Evolutionary conservation across 1,140 invertebrate species (phyloP).

Genomic region (Gryllus bimaculatus): DNA sequence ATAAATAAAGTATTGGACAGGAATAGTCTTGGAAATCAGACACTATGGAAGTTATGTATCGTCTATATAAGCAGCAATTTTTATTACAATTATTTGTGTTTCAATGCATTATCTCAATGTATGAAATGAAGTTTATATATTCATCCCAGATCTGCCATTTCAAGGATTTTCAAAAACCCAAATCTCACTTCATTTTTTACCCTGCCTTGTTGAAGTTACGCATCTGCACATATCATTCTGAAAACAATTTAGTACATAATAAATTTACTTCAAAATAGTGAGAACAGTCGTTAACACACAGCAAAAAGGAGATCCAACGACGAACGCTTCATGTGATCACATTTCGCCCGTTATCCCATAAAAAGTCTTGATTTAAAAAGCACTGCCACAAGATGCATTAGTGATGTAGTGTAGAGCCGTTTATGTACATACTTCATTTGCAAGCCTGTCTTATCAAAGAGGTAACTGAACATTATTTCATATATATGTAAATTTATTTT

Average conservation of each 20-base stretch:
- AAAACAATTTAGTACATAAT: neutral
- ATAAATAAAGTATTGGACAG: too few species aligned
- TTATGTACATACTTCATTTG: neutral
- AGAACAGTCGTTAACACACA: neutral
- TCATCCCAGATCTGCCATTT: too few species aligned
- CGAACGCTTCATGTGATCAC: neutral
- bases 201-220: neutral
- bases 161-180: too few species aligned
- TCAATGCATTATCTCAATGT: too few species aligned
- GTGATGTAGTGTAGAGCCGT: neutral
- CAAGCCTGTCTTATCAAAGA: neutral
- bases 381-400: neutral
- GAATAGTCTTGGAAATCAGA: too few species aligned
- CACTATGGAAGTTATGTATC: too few species aligned
- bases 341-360: neutral
- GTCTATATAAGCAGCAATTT: too few species aligned
- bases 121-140: too few species aligned
- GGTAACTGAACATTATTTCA: neutral
- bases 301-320: neutral
- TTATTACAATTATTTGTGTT: too few species aligned
- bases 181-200: too few species aligned
- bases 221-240: neutral
- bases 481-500: neutral
- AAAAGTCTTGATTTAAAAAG: neutral
- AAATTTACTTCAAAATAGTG: neutral